Conservation (phyloP, 2,888 invertebrate genomes). For the Euzophera pinguis region DNA sequence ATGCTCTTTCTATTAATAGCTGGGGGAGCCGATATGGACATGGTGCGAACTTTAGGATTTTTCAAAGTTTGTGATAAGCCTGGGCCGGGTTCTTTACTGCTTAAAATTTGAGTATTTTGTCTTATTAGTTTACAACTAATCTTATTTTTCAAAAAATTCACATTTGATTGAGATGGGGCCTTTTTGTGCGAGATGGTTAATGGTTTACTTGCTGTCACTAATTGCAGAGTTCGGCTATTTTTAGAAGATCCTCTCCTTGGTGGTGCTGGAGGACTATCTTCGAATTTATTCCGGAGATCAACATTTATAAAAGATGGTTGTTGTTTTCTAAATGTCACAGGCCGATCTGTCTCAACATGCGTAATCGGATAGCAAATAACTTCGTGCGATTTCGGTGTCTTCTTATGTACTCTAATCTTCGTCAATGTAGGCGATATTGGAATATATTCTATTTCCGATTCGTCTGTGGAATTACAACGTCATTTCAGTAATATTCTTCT, state of each 20-base stretch:
- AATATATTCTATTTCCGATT: slow-evolving; percentile 89
- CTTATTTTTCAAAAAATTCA: slow-evolving; percentile 82
- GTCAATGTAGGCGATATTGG: slow-evolving; percentile 90
- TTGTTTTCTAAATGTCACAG: slow-evolving; percentile 77
- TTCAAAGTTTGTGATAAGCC: slow-evolving; percentile 24
- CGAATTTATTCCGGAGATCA: slow-evolving; percentile 42
- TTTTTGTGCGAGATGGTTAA: slow-evolving; percentile 54
- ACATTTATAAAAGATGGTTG: slow-evolving; percentile 77
- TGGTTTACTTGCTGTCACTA: slow-evolving; percentile 79
- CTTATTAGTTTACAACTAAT: slow-evolving; percentile 79
- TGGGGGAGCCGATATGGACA: slow-evolving; percentile 67
- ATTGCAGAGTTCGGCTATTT: slow-evolving; percentile 83
- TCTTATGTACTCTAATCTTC: slow-evolving; percentile 88
- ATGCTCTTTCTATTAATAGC: slow-evolving; percentile 58
- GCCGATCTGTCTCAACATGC: slow-evolving; percentile 47
- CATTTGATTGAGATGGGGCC: slow-evolving; percentile 65
- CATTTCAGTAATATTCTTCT: slow-evolving; percentile 43
- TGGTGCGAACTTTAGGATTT: slow-evolving; percentile 32
- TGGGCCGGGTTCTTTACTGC: slow-evolving; percentile 32
- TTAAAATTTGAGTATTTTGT: slow-evolving; percentile 67
- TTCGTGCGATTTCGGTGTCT: slow-evolving; percentile 72
- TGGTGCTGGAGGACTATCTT: slow-evolving; percentile 82
- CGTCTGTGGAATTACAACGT: slow-evolving; percentile 83
- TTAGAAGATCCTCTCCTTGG: slow-evolving; percentile 88
- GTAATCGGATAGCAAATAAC: slow-evolving; percentile 82